These are phyloP conservation scores for Chelon auratus DNA, from an alignment of 2,797 vertebrate species.

Conservation along the genomic window DNA sequence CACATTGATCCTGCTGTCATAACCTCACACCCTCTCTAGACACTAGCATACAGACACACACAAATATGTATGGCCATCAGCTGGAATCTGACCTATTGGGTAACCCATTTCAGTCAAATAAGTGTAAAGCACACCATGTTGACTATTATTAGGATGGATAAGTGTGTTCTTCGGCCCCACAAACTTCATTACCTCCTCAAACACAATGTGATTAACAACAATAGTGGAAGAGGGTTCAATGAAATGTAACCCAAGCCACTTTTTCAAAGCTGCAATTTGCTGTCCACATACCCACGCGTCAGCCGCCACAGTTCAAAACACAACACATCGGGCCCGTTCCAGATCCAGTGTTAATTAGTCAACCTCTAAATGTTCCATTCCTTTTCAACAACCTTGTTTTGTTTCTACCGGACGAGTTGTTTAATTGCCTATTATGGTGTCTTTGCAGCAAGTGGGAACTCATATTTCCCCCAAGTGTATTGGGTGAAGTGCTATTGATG, in stretches of 20 bases:
- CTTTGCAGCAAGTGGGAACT: constrained; percentile 49
- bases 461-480: constrained; percentile 63
- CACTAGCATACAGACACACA: neutral
- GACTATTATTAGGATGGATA: constrained; percentile 53
- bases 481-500: constrained; percentile 67
- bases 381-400: constrained; percentile 67
- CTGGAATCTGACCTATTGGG: constrained; percentile 51
- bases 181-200: constrained; percentile 67
- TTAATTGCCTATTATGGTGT: constrained; percentile 73
- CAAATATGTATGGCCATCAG: constrained; percentile 9
- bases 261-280: constrained; percentile 47
- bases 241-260: constrained; percentile 41
- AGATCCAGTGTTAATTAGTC: constrained; percentile 60
- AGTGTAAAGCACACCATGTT: constrained; percentile 57
- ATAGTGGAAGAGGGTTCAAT: constrained; percentile 23
- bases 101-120: constrained; percentile 55
- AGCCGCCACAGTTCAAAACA: constrained; percentile 38
- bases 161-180: constrained; percentile 24
- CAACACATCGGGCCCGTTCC: constrained; percentile 28
- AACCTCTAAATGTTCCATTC: constrained; percentile 51
- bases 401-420: constrained; percentile 50
- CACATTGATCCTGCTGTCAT: constrained; percentile 25
- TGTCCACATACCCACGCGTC: constrained; percentile 28
- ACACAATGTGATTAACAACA: constrained; percentile 58
- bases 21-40: constrained; percentile 15